These are phyloP conservation scores for Junonia oenone DNA, from an alignment of 2,888 invertebrate genomes.

Conservation along the genomic window DNA sequence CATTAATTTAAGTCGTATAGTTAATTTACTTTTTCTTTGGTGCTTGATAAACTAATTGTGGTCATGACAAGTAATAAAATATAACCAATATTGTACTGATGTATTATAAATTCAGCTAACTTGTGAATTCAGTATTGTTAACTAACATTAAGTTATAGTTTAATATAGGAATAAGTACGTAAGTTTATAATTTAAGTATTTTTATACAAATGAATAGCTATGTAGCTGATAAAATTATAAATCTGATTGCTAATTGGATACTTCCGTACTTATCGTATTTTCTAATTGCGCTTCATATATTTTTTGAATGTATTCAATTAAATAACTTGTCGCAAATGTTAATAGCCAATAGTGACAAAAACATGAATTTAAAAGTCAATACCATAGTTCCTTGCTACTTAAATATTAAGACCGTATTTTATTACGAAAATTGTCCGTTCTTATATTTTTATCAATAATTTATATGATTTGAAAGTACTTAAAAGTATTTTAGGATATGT, in stretches of 20 bases:
- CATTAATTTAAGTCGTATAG: slow-evolving; percentile 9
- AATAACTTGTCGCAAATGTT: background rate
- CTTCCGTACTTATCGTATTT: background rate
- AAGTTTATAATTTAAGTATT: background rate
- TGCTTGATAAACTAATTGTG: slow-evolving; percentile 15
- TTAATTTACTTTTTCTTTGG: slow-evolving; percentile 16
- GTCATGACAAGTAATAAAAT: background rate
- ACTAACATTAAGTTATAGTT: background rate
- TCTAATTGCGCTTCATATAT: background rate
- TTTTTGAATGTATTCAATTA: background rate
- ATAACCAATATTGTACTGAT: background rate
- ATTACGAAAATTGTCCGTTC: background rate
- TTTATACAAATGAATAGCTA: background rate
- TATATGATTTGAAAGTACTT: background rate
- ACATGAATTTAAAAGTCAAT: background rate
- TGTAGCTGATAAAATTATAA: background rate
- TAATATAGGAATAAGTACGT: background rate
- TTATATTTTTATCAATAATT: background rate
- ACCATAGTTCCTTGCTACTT: background rate
- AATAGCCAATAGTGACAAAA: background rate
- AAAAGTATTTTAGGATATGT: background rate
- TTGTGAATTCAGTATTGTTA: background rate
- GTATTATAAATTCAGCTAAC: slow-evolving; percentile 9
- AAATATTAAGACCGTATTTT: background rate
- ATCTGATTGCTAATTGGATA: background rate